Evolutionary conservation across 2,797 vertebrate species (phyloP), one percentile per base, ranked within the genome.

Genomic region (Propithecus perrieri): DNA sequence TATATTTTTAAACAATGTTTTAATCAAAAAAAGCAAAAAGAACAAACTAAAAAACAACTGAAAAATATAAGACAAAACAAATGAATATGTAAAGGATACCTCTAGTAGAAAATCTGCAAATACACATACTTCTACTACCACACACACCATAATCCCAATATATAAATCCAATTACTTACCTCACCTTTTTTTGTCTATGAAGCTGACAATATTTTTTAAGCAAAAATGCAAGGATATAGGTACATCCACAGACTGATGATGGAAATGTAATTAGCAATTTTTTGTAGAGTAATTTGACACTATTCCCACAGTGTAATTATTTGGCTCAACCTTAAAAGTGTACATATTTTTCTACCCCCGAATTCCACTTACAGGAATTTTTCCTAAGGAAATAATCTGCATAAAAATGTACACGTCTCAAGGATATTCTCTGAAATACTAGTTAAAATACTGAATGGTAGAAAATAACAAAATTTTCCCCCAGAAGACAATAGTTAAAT

Each of bases 61-160:
- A 69, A 96, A 93, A 67, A 61, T 18, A 7, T 59, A 84, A 38
- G 30, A 92, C 41, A 94, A 95, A 84, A 55, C n/a, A 74, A 94
- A 78, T 28, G 22, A 59, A 28, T 35, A 84, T 22, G 4, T 50
- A 74, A 92, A 94, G 9, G 38, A 50, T 12, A 87, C 7, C 33
- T 59, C 59, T 71, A 75, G 35, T 2, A 92, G 74, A 91, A 85
- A 88, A 94, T 65, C 50, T 57, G 15, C 4, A 26, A 53, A 59
- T 35, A 41, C 18, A 84, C 41, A 65, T 11, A 28, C 7, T 35
- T 17, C 24, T 53, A 41, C 20, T n/a, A 59, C 6, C 33, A 35
- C 14, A 91, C 55, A 88, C 6, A 57, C 7, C n/a, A 75, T 20
- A 79, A 55, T 72, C 53, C 10, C 71, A 81, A 72, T 15, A 67